These are phyloP conservation scores for Seriola aureovittata DNA, from an alignment of 2,113 vertebrate species.

Conservation along the genomic window DNA sequence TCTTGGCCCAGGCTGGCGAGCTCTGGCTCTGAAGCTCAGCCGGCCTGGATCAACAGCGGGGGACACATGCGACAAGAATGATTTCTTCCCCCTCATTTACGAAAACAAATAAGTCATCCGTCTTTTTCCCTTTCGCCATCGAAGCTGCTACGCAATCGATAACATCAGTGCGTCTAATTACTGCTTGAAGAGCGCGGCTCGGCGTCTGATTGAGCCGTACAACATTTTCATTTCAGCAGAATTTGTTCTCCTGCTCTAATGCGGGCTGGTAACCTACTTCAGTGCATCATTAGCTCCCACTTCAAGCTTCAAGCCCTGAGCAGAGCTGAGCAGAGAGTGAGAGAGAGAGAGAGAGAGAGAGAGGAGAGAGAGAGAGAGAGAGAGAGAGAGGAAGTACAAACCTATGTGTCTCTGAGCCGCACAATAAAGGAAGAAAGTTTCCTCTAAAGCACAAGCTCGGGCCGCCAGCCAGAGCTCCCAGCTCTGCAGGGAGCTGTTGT, in stretches of 20 bases:
- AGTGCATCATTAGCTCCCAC: constrained; percentile 73
- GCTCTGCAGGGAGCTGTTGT: constrained; percentile 48
- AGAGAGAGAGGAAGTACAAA: constrained; percentile 42
- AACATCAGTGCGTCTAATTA: constrained; percentile 69
- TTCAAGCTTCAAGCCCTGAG: constrained; percentile 64
- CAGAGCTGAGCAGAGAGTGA: constrained; percentile 35
- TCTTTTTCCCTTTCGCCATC: constrained; percentile 36
- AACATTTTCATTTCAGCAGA: constrained; percentile 66
- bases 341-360: constrained; percentile 32
- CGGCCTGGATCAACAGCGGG: not conserved
- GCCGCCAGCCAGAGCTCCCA: constrained; percentile 46
- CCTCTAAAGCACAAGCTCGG: constrained; percentile 52
- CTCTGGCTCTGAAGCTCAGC: not conserved
- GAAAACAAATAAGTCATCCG: constrained; percentile 61
- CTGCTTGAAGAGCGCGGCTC: constrained; percentile 39
- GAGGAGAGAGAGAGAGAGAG: constrained; percentile 39
- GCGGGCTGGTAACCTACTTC: constrained; percentile 78
- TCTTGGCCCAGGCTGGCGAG: constrained; percentile 18
- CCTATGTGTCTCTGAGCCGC: constrained; percentile 48
- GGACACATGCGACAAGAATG: not conserved
- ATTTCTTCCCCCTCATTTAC: constrained; percentile 45
- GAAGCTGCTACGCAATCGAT: constrained; percentile 50
- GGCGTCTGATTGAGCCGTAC: constrained; percentile 56
- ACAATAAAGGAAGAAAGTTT: constrained; percentile 58
- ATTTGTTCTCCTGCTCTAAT: constrained; percentile 59